Percentiles rank a stretch among this genome's conserved stretches.
Conservation (phyloP, 1,140 invertebrate genomes). For the Atopsyche davidsoni region DNA sequence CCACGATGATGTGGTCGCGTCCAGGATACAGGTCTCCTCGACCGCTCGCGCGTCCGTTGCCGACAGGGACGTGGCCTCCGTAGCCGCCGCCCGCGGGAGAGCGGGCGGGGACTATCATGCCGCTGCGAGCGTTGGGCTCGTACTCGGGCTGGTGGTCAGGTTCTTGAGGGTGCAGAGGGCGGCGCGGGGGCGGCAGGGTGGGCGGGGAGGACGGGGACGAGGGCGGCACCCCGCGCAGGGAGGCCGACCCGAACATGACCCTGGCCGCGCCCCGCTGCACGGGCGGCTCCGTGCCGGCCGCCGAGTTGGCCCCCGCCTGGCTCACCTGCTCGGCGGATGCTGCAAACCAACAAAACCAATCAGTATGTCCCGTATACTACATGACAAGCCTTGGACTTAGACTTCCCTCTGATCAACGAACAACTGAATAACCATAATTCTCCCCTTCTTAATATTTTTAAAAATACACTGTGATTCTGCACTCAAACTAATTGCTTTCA, state of each 20-base stretch:
- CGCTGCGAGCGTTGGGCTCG: slow-evolving; percentile 15
- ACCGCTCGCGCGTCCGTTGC: slow-evolving; percentile 11
- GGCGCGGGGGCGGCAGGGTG: slow-evolving; percentile 1
- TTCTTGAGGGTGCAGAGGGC: background rate
- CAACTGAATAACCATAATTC: too few relatives aligned
- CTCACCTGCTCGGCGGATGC: slow-evolving; percentile 14
- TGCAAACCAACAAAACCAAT: too few relatives aligned
- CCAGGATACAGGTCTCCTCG: slow-evolving; percentile 14
- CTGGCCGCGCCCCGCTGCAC: slow-evolving; percentile 50
- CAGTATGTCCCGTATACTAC: too few relatives aligned
- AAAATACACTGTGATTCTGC: too few relatives aligned
- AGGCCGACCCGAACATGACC: slow-evolving; percentile 54
- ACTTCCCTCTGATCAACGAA: too few relatives aligned
- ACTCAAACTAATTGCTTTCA: too few relatives aligned
- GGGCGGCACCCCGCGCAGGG: slow-evolving; percentile 34
- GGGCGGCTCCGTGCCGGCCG: slow-evolving; percentile 25
- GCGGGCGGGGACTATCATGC: background rate
- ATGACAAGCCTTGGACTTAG: too few relatives aligned
- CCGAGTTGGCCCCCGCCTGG: background rate
- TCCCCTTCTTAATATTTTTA: too few relatives aligned
- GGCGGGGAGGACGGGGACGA: slow-evolving; percentile 1
- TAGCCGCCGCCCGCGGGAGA: slow-evolving; percentile 24
- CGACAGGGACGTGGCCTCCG: slow-evolving; percentile 21
- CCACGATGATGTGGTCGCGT: slow-evolving; percentile 17
- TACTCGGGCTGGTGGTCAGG: slow-evolving; percentile 16